Conservation (phyloP, 37 sponge, comb jelly and placozoan genomes). For the Axinella damicornis region DNA sequence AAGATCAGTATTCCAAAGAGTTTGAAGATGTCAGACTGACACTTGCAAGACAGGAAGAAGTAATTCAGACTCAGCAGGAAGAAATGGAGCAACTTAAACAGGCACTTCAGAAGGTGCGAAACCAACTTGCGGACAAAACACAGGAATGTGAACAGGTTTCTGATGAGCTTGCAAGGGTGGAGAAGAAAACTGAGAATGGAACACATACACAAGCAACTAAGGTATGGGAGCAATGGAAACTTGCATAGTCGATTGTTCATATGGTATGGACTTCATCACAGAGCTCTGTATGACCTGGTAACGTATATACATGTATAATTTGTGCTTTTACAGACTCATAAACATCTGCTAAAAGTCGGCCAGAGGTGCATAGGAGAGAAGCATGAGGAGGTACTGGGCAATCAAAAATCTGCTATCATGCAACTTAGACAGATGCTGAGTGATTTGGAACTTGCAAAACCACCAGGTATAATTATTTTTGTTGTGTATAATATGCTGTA, state of each 20-base stretch:
- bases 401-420: constrained; percentile 22
- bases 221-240: too few relatives aligned
- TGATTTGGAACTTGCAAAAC: constrained; percentile 33
- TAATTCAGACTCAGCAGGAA: constrained; percentile 7
- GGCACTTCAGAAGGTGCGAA: background rate
- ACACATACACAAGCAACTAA: too few relatives aligned
- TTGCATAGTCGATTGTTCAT: too few relatives aligned
- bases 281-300: too few relatives aligned
- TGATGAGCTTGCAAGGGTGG: background rate
- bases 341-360: constrained; percentile 12
- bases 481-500: too few relatives aligned
- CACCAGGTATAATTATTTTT: constrained; percentile 27
- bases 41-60: constrained; percentile 20
- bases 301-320: too few relatives aligned
- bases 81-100: constrained; percentile 5
- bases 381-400: constrained; percentile 22
- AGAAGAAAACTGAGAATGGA: background rate
- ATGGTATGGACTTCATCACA: too few relatives aligned
- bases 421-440: constrained; percentile 34
- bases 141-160: background rate
- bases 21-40: constrained; percentile 20
- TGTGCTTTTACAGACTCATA: too few relatives aligned
- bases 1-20: background rate
- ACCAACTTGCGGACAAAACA: background rate
- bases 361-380: constrained; percentile 55